A percentile compares a stretch with the other conserved stretches of the same genome.
Evolutionary conservation across 2,797 vertebrate genomes (phyloP).

Genomic region (Alcedo quadribrachys): DNA sequence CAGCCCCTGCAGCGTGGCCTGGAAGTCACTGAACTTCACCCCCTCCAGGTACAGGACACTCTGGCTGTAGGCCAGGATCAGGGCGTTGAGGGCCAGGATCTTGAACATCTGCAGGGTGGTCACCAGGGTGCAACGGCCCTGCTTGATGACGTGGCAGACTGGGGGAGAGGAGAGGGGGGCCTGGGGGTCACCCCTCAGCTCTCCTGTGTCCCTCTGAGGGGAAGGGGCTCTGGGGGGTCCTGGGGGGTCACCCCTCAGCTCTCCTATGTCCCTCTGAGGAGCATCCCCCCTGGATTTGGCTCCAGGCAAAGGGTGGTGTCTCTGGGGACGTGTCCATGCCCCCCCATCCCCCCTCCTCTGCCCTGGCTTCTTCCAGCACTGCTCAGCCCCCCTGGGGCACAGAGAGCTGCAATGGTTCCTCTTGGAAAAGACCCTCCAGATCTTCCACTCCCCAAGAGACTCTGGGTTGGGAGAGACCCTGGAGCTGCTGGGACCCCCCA

Average conservation of each 20-base stretch:
- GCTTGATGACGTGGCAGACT: conserved; percentile 99
- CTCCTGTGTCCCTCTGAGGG: too few species aligned
- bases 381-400: too few species aligned
- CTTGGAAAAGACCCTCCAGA: background rate
- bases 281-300: too few species aligned
- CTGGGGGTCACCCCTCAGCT: too few species aligned
- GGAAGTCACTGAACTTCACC: conserved; percentile 98
- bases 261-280: background rate
- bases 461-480: too few species aligned
- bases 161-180: background rate
- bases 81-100: conserved; percentile 94
- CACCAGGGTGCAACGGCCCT: conserved; percentile 95
- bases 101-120: conserved; percentile 99
- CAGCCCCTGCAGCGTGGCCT: conserved; percentile 94
- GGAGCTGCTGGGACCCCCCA: background rate
- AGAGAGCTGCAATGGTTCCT: background rate
- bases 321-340: fast-evolving
- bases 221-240: too few species aligned
- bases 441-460: too few species aligned
- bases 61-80: conserved; percentile 97
- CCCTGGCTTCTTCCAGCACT: background rate
- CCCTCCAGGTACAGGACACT: conserved; percentile 97
- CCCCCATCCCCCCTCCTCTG: fast-evolving
- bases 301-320: fast-evolving
- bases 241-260: background rate